phyloP scores from a whole-genome alignment of 2,888 invertebrate genomes.

The Drosophila nr. perissopoda region DNA sequence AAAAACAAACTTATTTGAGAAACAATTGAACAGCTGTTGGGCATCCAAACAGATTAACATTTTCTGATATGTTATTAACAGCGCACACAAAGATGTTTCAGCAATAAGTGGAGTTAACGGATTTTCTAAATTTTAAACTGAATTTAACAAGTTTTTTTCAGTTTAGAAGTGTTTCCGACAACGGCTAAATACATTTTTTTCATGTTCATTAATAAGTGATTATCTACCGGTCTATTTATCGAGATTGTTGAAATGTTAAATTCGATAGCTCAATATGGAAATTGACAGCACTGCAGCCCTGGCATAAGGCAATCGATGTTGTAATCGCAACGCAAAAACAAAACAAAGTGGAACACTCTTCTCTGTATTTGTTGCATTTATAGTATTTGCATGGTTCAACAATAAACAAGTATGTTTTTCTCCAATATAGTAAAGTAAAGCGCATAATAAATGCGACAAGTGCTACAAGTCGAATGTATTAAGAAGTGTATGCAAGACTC shows the following conservation, averaged over 20 bases:
- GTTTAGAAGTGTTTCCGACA: background rate
- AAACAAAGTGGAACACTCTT: slow-evolving; percentile 33
- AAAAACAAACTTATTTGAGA: background rate
- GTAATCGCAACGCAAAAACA: slow-evolving; percentile 31
- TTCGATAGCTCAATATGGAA: background rate
- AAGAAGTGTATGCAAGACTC: background rate
- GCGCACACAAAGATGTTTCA: background rate
- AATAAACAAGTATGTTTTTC: slow-evolving; percentile 42
- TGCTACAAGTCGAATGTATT: background rate
- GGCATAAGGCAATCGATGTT: slow-evolving; percentile 20
- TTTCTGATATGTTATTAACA: background rate
- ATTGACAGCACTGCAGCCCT: slow-evolving; percentile 32
- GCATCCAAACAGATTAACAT: background rate
- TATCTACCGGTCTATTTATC: background rate
- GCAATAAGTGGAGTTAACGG: background rate
- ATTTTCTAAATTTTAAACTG: background rate
- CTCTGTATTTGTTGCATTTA: background rate
- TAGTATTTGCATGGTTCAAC: slow-evolving; percentile 19
- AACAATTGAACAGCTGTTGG: background rate
- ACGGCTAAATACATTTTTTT: background rate
- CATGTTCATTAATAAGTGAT: background rate
- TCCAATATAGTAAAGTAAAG: slow-evolving; percentile 1
- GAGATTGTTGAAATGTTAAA: background rate
- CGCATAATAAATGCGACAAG: background rate
- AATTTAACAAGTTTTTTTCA: background rate